Evolutionary conservation across 35 echinoderm and acorn worm genomes (phyloP), one percentile per base, ranked within the genome.

Genomic region (Amphiura filiformis): DNA sequence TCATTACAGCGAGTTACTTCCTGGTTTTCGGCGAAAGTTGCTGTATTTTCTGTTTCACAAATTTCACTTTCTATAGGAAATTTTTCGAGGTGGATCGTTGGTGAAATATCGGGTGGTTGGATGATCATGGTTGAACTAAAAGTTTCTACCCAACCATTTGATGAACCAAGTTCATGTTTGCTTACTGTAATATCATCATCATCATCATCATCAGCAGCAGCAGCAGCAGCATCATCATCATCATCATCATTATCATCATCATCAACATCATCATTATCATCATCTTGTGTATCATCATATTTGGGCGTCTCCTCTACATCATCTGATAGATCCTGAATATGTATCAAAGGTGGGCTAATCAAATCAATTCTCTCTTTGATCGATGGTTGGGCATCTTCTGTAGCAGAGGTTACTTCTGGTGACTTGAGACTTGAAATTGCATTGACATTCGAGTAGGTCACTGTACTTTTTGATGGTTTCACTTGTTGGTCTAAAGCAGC

Each of bases 121-220:
- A 85, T 15, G 31, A 56, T 31, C 20, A 85, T 37, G 5, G 83
- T 38, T 11, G 57, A 75, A 34, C 49, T 40, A 56, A 64, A 61
- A 33, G 83, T 70, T 85, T 85, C 44, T 26, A 85, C 83, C 83
- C 83, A 85, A 26, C n/a, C n/a, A n/a, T n/a, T n/a, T n/a, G n/a
- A n/a, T n/a, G n/a, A n/a, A n/a, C n/a, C n/a, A n/a, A n/a, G n/a
- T n/a, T n/a, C n/a, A n/a, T n/a, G n/a, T n/a, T n/a, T n/a, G n/a
- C n/a, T n/a, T n/a, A n/a, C n/a, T n/a, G n/a, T n/a, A n/a, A n/a
- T n/a, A n/a, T n/a, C n/a, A n/a, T n/a, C n/a, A n/a, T n/a, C n/a
- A n/a, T n/a, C n/a, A n/a, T n/a, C n/a, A n/a, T n/a, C n/a, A n/a
- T n/a, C n/a, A n/a, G n/a, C n/a, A n/a, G n/a, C n/a, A n/a, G n/a